Evolutionary conservation across 2,888 invertebrate species (phyloP).

Genomic region (Trichopria drosophilae): DNA sequence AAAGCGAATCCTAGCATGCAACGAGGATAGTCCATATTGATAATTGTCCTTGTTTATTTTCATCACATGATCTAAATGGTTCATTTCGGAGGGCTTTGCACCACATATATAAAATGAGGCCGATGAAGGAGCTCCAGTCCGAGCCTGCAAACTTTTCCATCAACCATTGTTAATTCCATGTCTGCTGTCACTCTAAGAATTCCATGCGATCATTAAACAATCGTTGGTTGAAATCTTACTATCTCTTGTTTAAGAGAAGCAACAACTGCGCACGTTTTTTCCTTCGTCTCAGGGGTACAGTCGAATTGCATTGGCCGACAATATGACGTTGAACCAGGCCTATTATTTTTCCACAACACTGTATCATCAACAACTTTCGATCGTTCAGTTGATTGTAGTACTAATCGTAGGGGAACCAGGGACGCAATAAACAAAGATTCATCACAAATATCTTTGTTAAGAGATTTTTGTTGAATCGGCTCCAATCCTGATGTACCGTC

Average conservation of each 20-base stretch:
- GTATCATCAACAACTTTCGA: constrained; percentile 1
- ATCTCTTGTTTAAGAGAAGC: background rate
- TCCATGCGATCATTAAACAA: background rate
- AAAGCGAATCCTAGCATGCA: background rate
- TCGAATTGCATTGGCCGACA: constrained; percentile 5
- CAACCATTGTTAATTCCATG: constrained; percentile 5
- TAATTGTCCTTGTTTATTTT: background rate
- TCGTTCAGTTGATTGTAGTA: no score
- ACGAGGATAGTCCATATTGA: background rate
- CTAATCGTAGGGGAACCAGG: background rate
- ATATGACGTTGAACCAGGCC: constrained; percentile 1
- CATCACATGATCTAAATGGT: constrained; percentile 2
- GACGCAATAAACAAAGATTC: constrained; percentile 2
- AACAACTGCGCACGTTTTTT: background rate
- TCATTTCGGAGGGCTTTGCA: background rate
- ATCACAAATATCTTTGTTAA: background rate
- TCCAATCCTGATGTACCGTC: no score
- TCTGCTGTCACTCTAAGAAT: constrained; percentile 3
- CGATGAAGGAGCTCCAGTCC: no score
- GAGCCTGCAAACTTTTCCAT: background rate
- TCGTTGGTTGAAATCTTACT: background rate
- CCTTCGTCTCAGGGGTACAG: background rate
- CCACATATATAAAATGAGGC: no score
- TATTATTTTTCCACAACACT: background rate
- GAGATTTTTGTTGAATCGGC: constrained; percentile 2